Evolutionary conservation across 2,888 invertebrate species (phyloP).

Genomic region (Heliconius ismenius): DNA sequence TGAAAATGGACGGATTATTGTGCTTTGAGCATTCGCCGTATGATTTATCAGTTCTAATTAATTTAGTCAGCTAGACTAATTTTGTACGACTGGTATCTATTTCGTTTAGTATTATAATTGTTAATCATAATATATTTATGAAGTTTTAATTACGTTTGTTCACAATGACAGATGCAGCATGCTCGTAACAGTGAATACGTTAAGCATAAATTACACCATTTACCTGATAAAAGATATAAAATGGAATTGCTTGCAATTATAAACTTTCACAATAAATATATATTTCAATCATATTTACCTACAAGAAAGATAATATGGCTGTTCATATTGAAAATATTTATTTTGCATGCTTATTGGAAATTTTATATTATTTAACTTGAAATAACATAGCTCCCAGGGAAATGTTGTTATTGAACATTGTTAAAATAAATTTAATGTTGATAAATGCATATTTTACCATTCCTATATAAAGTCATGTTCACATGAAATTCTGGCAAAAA

Average conservation of each 20-base stretch:
- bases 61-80: conserved; percentile 15
- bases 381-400: neutral
- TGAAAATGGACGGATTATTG: conserved; percentile 19
- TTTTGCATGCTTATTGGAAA: neutral
- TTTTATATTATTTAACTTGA: neutral
- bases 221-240: conserved; percentile 31
- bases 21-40: conserved; percentile 8
- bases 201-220: conserved; percentile 42
- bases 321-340: conserved; percentile 12
- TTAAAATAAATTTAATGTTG: neutral
- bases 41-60: conserved; percentile 27
- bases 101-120: conserved; percentile 33
- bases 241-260: conserved; percentile 20
- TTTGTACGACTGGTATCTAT: conserved; percentile 18
- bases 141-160: conserved; percentile 48
- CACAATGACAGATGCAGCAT: conserved; percentile 44
- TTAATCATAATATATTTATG: conserved; percentile 46
- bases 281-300: conserved; percentile 6
- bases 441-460: neutral
- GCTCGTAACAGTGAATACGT: conserved; percentile 37
- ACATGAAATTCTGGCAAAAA: neutral
- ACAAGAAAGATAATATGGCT: conserved; percentile 8
- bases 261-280: conserved; percentile 16
- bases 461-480: neutral
- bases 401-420: neutral